Conservation (phyloP, 2,797 vertebrate genomes). For the Phrynocephalus vlangalii region DNA sequence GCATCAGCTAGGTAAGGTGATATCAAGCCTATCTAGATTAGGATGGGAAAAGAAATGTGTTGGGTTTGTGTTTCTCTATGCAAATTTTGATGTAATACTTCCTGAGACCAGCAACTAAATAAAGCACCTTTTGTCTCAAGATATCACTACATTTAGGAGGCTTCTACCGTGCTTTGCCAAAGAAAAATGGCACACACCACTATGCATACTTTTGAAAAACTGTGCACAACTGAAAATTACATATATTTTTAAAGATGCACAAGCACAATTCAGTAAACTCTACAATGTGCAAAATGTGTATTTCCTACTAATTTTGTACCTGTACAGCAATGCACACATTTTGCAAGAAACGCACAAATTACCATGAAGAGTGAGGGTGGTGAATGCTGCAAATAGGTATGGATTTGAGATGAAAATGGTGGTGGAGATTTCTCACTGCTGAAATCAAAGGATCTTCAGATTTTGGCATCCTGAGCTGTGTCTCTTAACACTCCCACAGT, state of each 20-base stretch:
- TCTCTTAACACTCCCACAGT: background rate
- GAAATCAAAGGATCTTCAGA: too few relatives aligned
- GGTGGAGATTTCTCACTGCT: too few relatives aligned
- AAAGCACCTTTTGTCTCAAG: background rate
- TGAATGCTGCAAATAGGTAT: too few relatives aligned
- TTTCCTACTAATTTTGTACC: too few relatives aligned
- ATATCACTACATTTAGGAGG: too few relatives aligned
- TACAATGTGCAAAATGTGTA: background rate
- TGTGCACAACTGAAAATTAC: too few relatives aligned
- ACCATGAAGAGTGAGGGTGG: background rate
- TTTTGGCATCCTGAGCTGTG: background rate
- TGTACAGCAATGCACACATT: background rate
- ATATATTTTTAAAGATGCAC: background rate
- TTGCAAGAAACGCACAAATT: background rate
- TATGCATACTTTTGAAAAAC: too few relatives aligned
- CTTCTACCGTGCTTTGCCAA: too few relatives aligned
- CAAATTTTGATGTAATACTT: background rate
- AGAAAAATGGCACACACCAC: too few relatives aligned
- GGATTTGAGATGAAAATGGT: background rate
- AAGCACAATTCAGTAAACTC: background rate
- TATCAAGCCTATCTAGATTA: background rate
- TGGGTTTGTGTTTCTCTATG: background rate
- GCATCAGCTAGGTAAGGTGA: background rate
- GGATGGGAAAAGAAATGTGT: background rate
- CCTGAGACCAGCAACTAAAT: background rate